Evolutionary conservation across 2,888 invertebrate species (phyloP), one percentile per base, ranked within the genome.

Genomic region (Cactoblastis cactorum): DNA sequence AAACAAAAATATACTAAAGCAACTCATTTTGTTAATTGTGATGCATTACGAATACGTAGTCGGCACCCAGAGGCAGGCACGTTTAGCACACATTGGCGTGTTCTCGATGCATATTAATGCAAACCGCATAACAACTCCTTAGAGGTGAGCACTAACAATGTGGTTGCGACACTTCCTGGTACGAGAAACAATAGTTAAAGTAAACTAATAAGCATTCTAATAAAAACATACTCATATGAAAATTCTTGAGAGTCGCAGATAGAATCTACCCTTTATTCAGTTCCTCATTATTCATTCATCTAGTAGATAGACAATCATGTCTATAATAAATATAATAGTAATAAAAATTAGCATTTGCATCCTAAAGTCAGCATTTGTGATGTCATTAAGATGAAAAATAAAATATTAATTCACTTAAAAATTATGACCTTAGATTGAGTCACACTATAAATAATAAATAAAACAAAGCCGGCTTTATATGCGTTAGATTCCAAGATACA

Each of bases 111-210:
- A 81, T 83, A 79, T 77, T 80, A 81, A 83, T 80, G 72, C 61
- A 69, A 64, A 75, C 71, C 73, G 67, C 77, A 76, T 77, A 77
- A 75, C 67, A 63, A 71, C 75, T 73, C 69, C 71, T 71, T 73
- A 68, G 51, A 51, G 53, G 50, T 49, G 39, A 50, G 54, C 56
- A 54, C 55, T 62, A 65, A 78, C 75, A 69, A 74, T 75, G 74
- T 68, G 64, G 71, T 82, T 80, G 76, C 80, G 61, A 81, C 72
- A 83, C 69, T 83, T 83, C 85, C 83, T 80, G 72, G 77, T 82
- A 70, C 53, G 60, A 68, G 62, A 69, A 69, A 69, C 58, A 67
- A 59, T 60, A 59, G 58, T 49, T 5, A 3, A 43, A 17, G 43
- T 41, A 41, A 41, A 14, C 41, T n/a, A n/a, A n/a, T n/a, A n/a